Conservation (phyloP, 2,113 vertebrate species). For the Vireo altiloquus region DNA sequence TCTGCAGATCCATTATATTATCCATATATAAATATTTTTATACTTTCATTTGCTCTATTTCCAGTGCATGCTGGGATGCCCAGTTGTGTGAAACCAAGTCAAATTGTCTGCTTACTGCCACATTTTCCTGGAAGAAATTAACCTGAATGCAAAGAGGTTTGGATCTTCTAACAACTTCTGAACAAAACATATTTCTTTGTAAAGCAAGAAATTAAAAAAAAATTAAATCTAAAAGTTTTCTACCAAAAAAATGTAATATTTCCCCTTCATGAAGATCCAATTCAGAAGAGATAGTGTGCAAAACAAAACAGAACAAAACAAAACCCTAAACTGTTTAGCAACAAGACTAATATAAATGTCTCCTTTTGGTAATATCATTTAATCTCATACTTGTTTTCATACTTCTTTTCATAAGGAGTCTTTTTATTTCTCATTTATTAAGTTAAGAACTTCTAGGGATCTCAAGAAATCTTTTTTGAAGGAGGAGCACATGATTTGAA, state of each 20-base stretch:
- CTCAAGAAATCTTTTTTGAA: neutral
- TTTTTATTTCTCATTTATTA: neutral
- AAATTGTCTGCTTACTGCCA: slow-evolving; percentile 72
- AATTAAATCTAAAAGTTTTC: slow-evolving; percentile 8
- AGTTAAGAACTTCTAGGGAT: neutral
- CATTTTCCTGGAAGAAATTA: slow-evolving; percentile 22
- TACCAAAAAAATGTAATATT: neutral
- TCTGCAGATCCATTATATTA: too few relatives aligned
- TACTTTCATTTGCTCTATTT: slow-evolving; percentile 69
- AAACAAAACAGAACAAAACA: neutral
- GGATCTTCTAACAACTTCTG: neutral
- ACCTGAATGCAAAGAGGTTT: slow-evolving; percentile 23
- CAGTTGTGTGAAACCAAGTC: slow-evolving; percentile 72
- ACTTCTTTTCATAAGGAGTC: neutral
- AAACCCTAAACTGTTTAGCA: neutral
- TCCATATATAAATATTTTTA: slow-evolving; percentile 51
- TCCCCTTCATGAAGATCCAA: neutral
- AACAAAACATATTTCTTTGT: neutral
- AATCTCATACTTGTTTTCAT: neutral
- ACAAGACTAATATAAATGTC: neutral
- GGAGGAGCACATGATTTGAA: neutral
- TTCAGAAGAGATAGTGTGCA: neutral
- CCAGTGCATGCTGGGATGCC: slow-evolving; percentile 36
- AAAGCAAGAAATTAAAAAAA: neutral
- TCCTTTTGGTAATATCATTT: neutral